phyloP scores from a whole-genome alignment of 1,140 invertebrate genomes.

The Saxidomus purpurata region DNA sequence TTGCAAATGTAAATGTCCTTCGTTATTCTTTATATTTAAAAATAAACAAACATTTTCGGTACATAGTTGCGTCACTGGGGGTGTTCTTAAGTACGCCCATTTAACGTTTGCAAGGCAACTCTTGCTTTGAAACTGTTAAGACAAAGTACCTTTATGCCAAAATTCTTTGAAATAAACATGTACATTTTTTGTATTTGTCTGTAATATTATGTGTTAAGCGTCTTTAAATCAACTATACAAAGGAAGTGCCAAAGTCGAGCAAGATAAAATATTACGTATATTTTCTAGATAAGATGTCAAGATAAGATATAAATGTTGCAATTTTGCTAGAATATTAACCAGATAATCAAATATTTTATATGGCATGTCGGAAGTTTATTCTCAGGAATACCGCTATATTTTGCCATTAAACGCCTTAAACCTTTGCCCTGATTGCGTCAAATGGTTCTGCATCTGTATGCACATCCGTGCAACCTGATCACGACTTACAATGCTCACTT shows the following conservation, averaged over 20 bases:
- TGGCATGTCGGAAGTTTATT: neutral
- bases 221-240: slow-evolving; percentile 38
- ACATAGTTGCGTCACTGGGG: no score
- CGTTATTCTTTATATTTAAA: no score
- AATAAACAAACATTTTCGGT: no score
- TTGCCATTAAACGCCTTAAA: no score
- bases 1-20: no score
- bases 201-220: neutral
- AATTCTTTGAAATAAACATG: neutral
- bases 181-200: neutral
- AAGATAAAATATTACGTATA: slow-evolving; percentile 38
- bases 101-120: no score
- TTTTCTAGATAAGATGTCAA: slow-evolving; percentile 13
- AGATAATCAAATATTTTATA: slow-evolving; percentile 21
- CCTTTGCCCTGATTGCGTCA: no score
- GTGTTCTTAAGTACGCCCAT: no score
- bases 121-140: no score
- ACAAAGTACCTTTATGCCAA: neutral
- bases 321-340: neutral
- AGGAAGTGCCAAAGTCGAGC: slow-evolving; percentile 47
- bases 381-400: neutral
- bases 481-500: no score
- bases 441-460: no score
- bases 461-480: no score
- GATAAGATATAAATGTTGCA: slow-evolving; percentile 30